Evolutionary conservation across 2,113 vertebrate genomes (phyloP).

Genomic region (Maccullochella peelii): DNA sequence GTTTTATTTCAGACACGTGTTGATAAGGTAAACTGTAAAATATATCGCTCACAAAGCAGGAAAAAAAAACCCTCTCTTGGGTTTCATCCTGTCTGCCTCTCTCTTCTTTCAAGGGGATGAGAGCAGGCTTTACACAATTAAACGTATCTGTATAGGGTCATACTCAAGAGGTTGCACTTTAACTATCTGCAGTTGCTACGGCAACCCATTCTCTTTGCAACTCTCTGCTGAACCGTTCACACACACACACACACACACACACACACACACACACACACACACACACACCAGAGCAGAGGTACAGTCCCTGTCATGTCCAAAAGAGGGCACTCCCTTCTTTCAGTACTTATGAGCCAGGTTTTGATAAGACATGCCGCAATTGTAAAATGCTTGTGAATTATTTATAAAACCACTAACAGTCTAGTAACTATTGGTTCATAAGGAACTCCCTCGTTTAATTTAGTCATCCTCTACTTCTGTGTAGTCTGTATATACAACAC

Average conservation of each 20-base stretch:
- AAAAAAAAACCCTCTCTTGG: not conserved
- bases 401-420: slow-evolving; percentile 1
- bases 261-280: not conserved
- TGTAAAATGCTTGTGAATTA: slow-evolving; percentile 1
- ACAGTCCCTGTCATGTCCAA: slow-evolving; percentile 43
- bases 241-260: not conserved
- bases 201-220: slow-evolving; percentile 71
- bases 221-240: slow-evolving; percentile 43
- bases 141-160: slow-evolving; percentile 63
- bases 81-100: slow-evolving; percentile 15
- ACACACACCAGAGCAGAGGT: not conserved
- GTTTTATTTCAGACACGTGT: not conserved
- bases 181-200: slow-evolving; percentile 78
- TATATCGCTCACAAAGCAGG: not conserved
- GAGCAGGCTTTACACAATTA: slow-evolving; percentile 58
- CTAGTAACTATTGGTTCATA: not conserved
- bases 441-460: not conserved
- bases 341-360: not conserved
- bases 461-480: not conserved
- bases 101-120: slow-evolving; percentile 17
- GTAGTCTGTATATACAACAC: not conserved
- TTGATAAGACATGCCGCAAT: not conserved
- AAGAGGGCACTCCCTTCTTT: slow-evolving; percentile 63
- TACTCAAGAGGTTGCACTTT: slow-evolving; percentile 66
- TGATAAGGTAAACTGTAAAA: slow-evolving; percentile 14